phyloP scores from a whole-genome alignment of 2,113 vertebrate species.

The Neotragus moschatus region DNA sequence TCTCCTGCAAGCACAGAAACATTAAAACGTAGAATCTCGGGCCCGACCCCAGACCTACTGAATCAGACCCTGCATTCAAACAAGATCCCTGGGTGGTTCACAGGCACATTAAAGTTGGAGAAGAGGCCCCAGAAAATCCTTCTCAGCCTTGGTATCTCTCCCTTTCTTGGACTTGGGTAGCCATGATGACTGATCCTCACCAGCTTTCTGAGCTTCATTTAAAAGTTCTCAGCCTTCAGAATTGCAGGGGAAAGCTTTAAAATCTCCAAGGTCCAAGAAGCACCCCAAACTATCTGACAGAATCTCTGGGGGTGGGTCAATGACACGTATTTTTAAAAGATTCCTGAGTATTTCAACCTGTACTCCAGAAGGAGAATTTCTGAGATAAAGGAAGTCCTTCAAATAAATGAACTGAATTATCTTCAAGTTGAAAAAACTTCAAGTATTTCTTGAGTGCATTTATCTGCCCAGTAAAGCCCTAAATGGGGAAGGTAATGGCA shows the following conservation, averaged over 20 bases:
- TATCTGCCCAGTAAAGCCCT: background rate
- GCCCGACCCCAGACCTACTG: background rate
- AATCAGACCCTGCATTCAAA: background rate
- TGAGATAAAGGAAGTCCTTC: background rate
- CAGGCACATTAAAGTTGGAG: background rate
- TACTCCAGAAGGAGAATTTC: background rate
- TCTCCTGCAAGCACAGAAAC: slow-evolving; percentile 80
- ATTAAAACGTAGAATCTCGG: background rate
- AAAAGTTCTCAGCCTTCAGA: background rate
- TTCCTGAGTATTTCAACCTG: background rate
- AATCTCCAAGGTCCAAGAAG: background rate
- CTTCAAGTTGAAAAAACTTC: background rate
- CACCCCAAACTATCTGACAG: background rate
- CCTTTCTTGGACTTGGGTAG: background rate
- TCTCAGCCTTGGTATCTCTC: background rate
- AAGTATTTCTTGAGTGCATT: background rate
- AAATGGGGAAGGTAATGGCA: background rate
- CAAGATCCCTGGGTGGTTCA: background rate
- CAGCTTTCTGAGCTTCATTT: background rate
- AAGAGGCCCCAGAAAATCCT: background rate
- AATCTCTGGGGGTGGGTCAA: background rate
- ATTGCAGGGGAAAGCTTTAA: background rate
- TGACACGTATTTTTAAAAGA: background rate
- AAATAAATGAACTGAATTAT: background rate
- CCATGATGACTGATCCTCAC: background rate